These are phyloP conservation scores for Syngnathus acus DNA, from an alignment of 2,797 vertebrate genomes.

Conservation along the genomic window DNA sequence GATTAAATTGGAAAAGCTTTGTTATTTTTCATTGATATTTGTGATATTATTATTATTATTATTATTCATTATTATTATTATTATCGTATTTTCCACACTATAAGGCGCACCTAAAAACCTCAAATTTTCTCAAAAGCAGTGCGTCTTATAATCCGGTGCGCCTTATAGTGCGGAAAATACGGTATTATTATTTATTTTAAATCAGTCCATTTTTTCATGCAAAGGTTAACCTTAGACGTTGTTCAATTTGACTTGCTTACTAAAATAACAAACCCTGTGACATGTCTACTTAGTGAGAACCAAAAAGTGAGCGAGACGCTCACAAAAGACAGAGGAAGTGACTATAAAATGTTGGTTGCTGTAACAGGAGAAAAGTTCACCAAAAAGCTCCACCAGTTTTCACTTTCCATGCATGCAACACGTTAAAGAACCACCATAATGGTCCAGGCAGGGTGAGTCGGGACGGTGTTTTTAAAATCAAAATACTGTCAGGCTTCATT, in stretches of 20 bases:
- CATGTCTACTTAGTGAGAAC: constrained; percentile 21
- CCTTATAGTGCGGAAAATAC: background rate
- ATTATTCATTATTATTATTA: too few species aligned
- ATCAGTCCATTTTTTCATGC: background rate
- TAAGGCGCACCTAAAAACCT: too few species aligned
- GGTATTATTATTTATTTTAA: background rate
- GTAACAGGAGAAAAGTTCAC: constrained; percentile 17
- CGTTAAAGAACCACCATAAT: constrained; percentile 55
- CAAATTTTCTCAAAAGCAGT: too few species aligned
- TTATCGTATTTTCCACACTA: too few species aligned
- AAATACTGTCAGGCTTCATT: constrained; percentile 83
- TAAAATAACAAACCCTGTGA: background rate
- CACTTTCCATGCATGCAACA: constrained; percentile 29
- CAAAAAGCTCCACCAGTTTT: constrained; percentile 28
- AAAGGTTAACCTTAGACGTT: background rate
- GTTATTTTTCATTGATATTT: too few species aligned
- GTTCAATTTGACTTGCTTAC: background rate
- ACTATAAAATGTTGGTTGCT: constrained; percentile 10
- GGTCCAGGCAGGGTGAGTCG: constrained; percentile 53
- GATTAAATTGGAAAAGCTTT: background rate
- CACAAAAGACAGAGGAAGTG: background rate
- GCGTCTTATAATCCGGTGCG: too few species aligned
- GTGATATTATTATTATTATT: background rate
- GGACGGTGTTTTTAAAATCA: constrained; percentile 80
- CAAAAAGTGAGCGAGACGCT: constrained; percentile 6